Evolutionary conservation across 2,888 invertebrate genomes (phyloP).

Genomic region (Xestia xanthographa): DNA sequence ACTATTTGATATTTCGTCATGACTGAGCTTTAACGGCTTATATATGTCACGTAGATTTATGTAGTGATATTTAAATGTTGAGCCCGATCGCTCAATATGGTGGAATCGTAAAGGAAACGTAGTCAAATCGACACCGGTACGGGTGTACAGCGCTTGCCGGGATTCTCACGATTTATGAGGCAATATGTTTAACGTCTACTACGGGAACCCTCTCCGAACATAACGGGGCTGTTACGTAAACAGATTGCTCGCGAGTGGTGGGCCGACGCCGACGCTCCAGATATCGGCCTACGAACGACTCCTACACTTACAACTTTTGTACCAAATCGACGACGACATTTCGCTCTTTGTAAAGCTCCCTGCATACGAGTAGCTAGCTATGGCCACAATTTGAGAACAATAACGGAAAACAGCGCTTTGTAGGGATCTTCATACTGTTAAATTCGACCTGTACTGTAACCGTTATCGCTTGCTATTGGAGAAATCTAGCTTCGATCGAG

Average conservation of each 20-base stretch:
- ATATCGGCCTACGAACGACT: constrained; percentile 85
- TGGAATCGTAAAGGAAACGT: constrained; percentile 88
- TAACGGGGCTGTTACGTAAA: constrained; percentile 90
- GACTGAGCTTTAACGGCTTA: constrained; percentile 50
- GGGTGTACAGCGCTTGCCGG: constrained; percentile 85
- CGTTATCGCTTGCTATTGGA: constrained; percentile 8
- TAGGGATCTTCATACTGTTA: constrained; percentile 50
- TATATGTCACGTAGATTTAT: constrained; percentile 64
- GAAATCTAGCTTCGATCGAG: constrained; percentile 13
- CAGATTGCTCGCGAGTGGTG: constrained; percentile 89
- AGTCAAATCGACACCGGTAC: constrained; percentile 89
- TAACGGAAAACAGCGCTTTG: constrained; percentile 65
- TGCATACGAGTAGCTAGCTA: constrained; percentile 72
- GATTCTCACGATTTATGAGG: constrained; percentile 90
- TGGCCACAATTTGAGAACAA: constrained; percentile 67
- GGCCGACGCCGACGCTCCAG: constrained; percentile 80
- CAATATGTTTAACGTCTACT: constrained; percentile 91
- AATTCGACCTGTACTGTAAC: constrained; percentile 32
- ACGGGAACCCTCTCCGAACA: constrained; percentile 89
- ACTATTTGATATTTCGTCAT: constrained; percentile 56
- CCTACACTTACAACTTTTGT: constrained; percentile 82
- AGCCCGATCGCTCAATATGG: constrained; percentile 82
- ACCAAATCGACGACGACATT: constrained; percentile 76
- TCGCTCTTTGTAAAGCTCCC: constrained; percentile 75
- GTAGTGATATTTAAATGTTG: constrained; percentile 71